Percentiles rank a stretch among this genome's conserved stretches.
Conservation (phyloP, 2,113 vertebrate species). For the Gopherus flavomarginatus region DNA sequence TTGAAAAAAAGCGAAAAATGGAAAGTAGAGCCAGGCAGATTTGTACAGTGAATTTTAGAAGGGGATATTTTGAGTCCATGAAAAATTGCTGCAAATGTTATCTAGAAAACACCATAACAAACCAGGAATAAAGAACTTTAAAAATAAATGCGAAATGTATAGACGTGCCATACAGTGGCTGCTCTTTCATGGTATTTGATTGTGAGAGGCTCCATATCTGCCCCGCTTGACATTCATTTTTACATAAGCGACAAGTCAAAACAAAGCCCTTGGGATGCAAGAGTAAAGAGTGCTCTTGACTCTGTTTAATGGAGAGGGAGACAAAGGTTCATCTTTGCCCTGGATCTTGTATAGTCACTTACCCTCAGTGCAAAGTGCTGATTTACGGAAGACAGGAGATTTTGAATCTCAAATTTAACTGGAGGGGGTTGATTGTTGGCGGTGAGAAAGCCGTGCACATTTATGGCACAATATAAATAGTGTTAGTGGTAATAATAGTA, state of each 20-base stretch:
- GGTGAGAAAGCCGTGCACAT: not conserved
- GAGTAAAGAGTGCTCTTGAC: too few species aligned
- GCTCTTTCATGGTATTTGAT: not conserved
- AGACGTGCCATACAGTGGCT: not conserved
- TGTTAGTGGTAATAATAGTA: not conserved
- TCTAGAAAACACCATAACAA: not conserved
- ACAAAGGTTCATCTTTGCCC: too few species aligned
- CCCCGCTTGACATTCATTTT: too few species aligned
- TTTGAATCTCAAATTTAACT: not conserved
- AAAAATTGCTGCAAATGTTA: not conserved
- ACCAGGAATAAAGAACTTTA: not conserved
- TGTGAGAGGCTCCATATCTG: too few species aligned
- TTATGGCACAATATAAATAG: not conserved
- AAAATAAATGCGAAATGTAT: not conserved
- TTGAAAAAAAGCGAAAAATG: not conserved
- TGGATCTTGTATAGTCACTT: too few species aligned
- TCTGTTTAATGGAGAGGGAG: too few species aligned
- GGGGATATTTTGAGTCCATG: not conserved
- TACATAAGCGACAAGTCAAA: too few species aligned
- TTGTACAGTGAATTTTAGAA: not conserved
- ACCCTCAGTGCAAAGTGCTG: not conserved
- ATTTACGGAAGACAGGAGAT: not conserved
- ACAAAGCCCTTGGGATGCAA: too few species aligned
- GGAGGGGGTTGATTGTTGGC: not conserved
- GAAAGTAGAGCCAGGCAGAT: slow-evolving; percentile 2